These are phyloP conservation scores for Ophonus ardosiacus DNA, from an alignment of 2,888 invertebrate genomes.

Conservation along the genomic window DNA sequence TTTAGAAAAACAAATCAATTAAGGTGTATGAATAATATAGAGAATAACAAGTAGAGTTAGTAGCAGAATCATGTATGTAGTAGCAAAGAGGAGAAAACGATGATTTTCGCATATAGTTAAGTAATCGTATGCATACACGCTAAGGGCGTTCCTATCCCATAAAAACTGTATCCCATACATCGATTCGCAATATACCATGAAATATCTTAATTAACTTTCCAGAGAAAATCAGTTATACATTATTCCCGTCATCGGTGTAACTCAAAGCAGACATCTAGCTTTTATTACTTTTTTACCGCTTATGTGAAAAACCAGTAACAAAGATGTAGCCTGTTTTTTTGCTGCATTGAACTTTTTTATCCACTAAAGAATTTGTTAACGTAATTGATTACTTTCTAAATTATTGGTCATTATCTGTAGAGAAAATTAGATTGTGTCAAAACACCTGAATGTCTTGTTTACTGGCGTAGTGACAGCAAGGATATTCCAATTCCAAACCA, in stretches of 20 bases:
- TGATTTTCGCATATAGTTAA: conserved; percentile 48
- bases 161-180: conserved; percentile 47
- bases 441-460: conserved; percentile 14
- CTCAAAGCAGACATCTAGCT: conserved; percentile 13
- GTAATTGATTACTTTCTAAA: conserved; percentile 34
- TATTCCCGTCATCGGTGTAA: conserved; percentile 22
- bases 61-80: conserved; percentile 3
- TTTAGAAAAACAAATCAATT: not conserved
- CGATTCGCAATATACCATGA: conserved; percentile 34
- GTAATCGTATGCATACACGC: conserved; percentile 38
- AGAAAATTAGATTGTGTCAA: conserved; percentile 35
- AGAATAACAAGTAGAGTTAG: conserved; percentile 20
- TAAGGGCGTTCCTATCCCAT: conserved; percentile 41
- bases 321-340: conserved; percentile 15
- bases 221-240: conserved; percentile 31
- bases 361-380: conserved; percentile 18
- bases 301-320: conserved; percentile 22
- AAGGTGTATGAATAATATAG: not conserved
- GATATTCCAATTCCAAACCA: no score
- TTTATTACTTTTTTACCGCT: conserved; percentile 33
- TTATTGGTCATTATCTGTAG: conserved; percentile 19
- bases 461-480: not conserved
- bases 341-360: conserved; percentile 3
- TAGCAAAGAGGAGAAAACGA: conserved; percentile 29
- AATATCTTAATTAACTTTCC: conserved; percentile 51